Evolutionary conservation across 2,797 vertebrate genomes (phyloP), one percentile per base, ranked within the genome.

Genomic region (Falco berigora): DNA sequence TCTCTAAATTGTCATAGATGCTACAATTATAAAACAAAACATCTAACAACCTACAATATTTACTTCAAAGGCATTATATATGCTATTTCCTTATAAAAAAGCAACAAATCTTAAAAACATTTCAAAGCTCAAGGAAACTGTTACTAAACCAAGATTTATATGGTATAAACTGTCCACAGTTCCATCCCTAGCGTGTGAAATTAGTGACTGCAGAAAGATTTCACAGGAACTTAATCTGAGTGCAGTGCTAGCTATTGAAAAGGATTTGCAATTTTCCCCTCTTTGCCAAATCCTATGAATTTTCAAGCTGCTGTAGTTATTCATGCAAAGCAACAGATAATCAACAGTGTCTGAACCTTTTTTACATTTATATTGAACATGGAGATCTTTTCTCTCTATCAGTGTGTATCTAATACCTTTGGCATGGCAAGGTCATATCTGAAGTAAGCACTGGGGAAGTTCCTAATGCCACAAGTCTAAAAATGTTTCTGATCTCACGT

Each of bases 161-260:
- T 10, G 84, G 92, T 83, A 64, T 59, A 91, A 95, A 96, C 88
- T 81, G 63, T 69, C 88, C 67, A 20, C 4, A 2, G 84, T 94
- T 96, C 92, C 66, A 94, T 81, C 94, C 86, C 94, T 53, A 55
- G 95, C 93, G 94, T 96, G 93, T 97, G 97, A 97, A 97, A 97
- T 98, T 95, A 96, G 90, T 30, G 80, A 96, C 90, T 56, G 79
- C 94, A 90, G 96, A 91, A 91, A 90, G 97, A 97, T 97, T 97
- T 97, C 96, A 96, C 87, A 96, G 96, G 90, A 94, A 73, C 90
- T 90, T 71, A 56, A 61, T 80, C 30, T 91, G 75, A 93, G 67
- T 14, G 47, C 85, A 75, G 8, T 38, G 82, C 81, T 81, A 72
- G 82, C 81, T 81, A 72, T 27, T 80, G 88, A 75, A 34, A 91